Evolutionary conservation across 30 jellyfish, hydroid and myxozoan species (phyloP).

Genomic region (Cassiopea andromeda): DNA sequence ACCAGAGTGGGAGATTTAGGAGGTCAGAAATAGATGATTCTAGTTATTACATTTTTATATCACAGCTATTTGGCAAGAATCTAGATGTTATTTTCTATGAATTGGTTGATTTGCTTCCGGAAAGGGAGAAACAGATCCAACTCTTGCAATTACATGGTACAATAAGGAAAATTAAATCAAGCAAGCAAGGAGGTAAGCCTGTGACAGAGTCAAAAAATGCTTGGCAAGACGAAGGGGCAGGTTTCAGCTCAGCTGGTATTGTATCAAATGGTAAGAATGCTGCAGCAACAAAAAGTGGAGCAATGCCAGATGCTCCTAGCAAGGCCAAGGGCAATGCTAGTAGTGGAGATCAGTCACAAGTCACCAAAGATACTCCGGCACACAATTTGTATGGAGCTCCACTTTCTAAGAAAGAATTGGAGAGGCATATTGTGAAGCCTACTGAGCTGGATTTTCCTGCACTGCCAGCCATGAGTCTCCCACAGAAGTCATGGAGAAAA

Average conservation of each 20-base stretch:
- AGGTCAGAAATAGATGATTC: slow-evolving; percentile 66
- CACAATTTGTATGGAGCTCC: slow-evolving; percentile 62
- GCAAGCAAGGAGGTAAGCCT: not conserved
- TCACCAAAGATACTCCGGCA: slow-evolving; percentile 4
- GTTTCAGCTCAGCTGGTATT: not conserved
- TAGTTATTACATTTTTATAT: slow-evolving; percentile 63
- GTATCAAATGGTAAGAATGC: not conserved
- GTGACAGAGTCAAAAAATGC: slow-evolving; percentile 14
- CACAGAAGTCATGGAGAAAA: slow-evolving; percentile 29
- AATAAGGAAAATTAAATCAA: not conserved
- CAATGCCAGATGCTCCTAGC: not conserved
- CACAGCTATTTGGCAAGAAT: slow-evolving; percentile 64
- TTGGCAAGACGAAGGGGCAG: not conserved
- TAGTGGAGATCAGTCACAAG: not conserved
- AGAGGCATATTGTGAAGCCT: slow-evolving; percentile 76
- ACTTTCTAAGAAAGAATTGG: slow-evolving; percentile 60
- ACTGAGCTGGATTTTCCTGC: slow-evolving; percentile 86
- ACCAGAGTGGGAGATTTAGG: slow-evolving; percentile 87
- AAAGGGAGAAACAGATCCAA: slow-evolving; percentile 74
- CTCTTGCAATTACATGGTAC: slow-evolving; percentile 52
- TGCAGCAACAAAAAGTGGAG: not conserved
- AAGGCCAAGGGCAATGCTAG: not conserved
- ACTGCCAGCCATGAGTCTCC: slow-evolving; percentile 65
- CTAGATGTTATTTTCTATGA: slow-evolving; percentile 81
- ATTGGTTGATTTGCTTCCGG: slow-evolving; percentile 92